Evolutionary conservation across 2,888 invertebrate species (phyloP).

Genomic region (Polietes domitor): DNA sequence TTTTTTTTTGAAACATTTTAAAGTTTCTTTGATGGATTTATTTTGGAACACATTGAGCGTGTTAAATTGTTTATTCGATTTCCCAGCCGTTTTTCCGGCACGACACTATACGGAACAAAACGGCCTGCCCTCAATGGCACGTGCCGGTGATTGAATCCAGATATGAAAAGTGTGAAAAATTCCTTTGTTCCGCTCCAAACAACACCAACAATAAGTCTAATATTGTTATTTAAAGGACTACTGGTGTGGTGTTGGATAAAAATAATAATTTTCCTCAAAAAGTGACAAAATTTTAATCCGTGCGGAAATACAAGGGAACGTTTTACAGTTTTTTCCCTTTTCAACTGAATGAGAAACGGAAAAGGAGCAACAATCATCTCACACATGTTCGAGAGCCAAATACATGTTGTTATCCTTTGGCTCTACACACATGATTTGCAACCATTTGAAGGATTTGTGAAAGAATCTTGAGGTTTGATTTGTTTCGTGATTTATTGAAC

Average conservation of each 20-base stretch:
- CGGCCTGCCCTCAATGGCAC: slow-evolving; percentile 63
- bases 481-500: slow-evolving; percentile 62
- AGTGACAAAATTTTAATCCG: slow-evolving; percentile 68
- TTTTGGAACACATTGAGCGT: slow-evolving; percentile 65
- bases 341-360: slow-evolving; percentile 38
- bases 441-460: slow-evolving; percentile 51
- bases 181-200: slow-evolving; percentile 36
- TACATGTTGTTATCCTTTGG: background rate
- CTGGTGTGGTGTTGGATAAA: slow-evolving; percentile 37
- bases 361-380: slow-evolving; percentile 53
- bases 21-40: slow-evolving; percentile 49
- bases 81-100: slow-evolving; percentile 23
- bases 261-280: slow-evolving; percentile 46
- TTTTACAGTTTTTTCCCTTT: slow-evolving; percentile 1
- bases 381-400: slow-evolving; percentile 42
- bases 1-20: slow-evolving; percentile 9
- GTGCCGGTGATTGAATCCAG: slow-evolving; percentile 69
- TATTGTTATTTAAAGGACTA: slow-evolving; percentile 55
- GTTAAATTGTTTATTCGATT: slow-evolving; percentile 59
- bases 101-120: background rate
- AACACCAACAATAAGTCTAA: slow-evolving; percentile 35
- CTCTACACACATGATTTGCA: slow-evolving; percentile 52
- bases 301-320: slow-evolving; percentile 65
- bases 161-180: slow-evolving; percentile 69
- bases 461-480: slow-evolving; percentile 53